Evolutionary conservation across 2,113 vertebrate species (phyloP).

Genomic region (Corvus cornix): DNA sequence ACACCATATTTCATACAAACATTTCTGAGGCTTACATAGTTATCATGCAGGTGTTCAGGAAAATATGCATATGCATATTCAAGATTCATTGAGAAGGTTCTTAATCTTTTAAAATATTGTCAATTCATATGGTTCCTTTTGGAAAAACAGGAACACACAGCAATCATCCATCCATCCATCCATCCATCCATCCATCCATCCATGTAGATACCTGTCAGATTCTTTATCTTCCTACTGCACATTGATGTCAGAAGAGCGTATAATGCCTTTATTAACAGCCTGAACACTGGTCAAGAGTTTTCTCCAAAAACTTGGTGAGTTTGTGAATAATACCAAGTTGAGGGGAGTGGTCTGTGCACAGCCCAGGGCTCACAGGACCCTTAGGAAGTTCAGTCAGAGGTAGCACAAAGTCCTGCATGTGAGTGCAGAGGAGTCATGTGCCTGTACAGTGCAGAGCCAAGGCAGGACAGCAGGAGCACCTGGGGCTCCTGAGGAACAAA

Average conservation of each 20-base stretch:
- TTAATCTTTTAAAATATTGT: neutral
- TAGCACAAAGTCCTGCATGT: neutral
- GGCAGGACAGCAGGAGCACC: neutral
- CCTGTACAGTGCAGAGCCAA: neutral
- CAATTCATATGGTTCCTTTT: neutral
- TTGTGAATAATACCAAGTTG: neutral
- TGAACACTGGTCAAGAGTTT: no score
- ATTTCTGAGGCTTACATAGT: neutral
- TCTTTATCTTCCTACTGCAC: neutral
- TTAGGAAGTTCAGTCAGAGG: neutral
- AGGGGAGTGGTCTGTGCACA: neutral
- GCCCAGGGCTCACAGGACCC: neutral
- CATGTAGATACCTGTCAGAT: neutral
- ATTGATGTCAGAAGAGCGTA: neutral
- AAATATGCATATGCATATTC: neutral
- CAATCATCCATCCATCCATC: neutral
- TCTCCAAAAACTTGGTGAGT: no score
- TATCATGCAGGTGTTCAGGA: neutral
- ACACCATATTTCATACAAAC: neutral
- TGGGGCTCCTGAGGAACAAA: no score
- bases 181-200: neutral
- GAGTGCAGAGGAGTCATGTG: no score
- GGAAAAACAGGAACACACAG: neutral
- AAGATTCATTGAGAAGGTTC: neutral
- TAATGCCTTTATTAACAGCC: neutral